phyloP scores from a whole-genome alignment of 2,113 vertebrate species.

The Xenus cinereus region DNA sequence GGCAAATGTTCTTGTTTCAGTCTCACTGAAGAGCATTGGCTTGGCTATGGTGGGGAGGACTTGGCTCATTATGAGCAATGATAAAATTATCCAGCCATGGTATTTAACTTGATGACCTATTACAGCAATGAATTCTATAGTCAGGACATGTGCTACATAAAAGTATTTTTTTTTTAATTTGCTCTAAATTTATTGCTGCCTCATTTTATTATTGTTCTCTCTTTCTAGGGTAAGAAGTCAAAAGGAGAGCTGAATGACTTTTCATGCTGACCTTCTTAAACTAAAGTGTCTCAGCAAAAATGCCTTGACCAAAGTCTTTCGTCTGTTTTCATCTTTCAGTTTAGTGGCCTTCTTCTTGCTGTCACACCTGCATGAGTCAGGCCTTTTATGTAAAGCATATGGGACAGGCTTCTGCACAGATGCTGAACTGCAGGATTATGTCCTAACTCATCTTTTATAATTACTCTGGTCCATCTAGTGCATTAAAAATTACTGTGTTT shows the following conservation, averaged over 20 bases:
- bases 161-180: constrained; percentile 31
- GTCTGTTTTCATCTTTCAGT: neutral
- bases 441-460: neutral
- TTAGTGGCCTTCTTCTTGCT: neutral
- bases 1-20: neutral
- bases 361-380: constrained; percentile 30
- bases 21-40: neutral
- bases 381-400: neutral
- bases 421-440: neutral
- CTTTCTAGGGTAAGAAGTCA: constrained; percentile 35
- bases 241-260: constrained; percentile 36
- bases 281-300: neutral
- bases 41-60: neutral
- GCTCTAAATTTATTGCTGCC: constrained; percentile 52
- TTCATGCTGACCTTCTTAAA: constrained; percentile 36
- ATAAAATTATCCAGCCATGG: neutral
- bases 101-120: constrained; percentile 42
- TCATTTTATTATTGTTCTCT: constrained; percentile 40
- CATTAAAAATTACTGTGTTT: neutral
- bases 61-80: neutral
- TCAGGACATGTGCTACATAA: constrained; percentile 39
- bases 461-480: neutral
- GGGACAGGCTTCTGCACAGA: neutral
- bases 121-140: constrained; percentile 11
- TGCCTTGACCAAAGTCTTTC: neutral